These are phyloP conservation scores for Arctocebus calabarensis DNA, from an alignment of 2,797 vertebrate genomes.

Conservation along the genomic window DNA sequence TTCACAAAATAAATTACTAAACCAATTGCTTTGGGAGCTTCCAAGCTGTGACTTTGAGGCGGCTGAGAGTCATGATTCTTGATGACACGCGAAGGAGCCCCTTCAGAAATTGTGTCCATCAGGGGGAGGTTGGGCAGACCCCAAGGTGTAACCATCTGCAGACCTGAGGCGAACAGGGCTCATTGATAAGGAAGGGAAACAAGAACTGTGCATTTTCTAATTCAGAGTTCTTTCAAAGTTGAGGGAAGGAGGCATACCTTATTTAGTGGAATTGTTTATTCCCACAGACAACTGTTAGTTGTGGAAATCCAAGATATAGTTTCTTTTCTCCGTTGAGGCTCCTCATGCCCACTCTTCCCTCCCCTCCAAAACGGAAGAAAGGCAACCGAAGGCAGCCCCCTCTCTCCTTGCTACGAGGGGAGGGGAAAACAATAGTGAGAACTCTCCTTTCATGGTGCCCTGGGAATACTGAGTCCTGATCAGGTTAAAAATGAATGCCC, in stretches of 20 bases:
- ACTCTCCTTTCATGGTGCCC: background rate
- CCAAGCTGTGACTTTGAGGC: constrained; percentile 52
- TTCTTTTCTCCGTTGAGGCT: constrained; percentile 31
- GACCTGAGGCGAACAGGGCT: background rate
- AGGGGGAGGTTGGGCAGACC: background rate
- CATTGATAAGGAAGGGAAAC: constrained; percentile 30
- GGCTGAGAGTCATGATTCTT: constrained; percentile 52
- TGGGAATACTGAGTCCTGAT: background rate
- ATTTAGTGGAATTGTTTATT: constrained; percentile 39
- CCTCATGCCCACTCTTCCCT: background rate
- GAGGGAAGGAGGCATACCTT: background rate
- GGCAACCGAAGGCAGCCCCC: background rate
- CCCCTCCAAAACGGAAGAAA: background rate
- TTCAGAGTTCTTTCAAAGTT: constrained; percentile 48
- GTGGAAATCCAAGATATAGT: background rate
- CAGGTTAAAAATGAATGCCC: background rate
- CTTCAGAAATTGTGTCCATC: constrained; percentile 46
- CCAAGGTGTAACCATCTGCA: background rate
- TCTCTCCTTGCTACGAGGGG: background rate
- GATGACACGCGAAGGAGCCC: constrained; percentile 60
- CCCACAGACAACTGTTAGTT: constrained; percentile 14
- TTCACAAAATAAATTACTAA: constrained; percentile 74
- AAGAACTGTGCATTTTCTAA: background rate
- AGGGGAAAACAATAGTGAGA: background rate
- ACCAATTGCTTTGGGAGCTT: constrained; percentile 72